These are phyloP conservation scores for Antedon bifida DNA, from an alignment of 35 echinoderm and acorn worm genomes.

Conservation along the genomic window DNA sequence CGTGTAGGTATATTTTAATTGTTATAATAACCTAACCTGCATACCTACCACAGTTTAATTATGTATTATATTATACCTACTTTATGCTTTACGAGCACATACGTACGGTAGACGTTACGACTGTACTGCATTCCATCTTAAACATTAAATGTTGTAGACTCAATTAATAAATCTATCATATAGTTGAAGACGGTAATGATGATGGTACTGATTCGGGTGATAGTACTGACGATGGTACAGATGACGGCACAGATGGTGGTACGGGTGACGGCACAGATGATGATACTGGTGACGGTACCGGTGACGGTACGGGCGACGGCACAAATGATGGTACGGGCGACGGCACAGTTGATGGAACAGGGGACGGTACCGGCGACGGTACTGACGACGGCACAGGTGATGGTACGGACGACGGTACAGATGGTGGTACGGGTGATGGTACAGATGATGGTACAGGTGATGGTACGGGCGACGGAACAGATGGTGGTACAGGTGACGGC, in stretches of 20 bases:
- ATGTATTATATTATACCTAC: too few relatives aligned
- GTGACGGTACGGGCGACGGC: background rate
- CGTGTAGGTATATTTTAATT: background rate
- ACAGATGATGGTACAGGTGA: background rate
- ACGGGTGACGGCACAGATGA: too few relatives aligned
- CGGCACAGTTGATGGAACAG: background rate
- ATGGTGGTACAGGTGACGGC: background rate
- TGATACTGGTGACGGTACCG: too few relatives aligned
- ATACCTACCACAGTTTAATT: too few relatives aligned
- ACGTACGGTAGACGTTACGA: too few relatives aligned
- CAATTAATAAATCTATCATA: too few relatives aligned
- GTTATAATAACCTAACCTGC: background rate
- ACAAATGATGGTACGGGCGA: background rate
- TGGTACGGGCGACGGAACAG: background rate
- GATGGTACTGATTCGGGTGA: background rate
- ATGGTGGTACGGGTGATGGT: slow-evolving; percentile 4
- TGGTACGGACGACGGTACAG: slow-evolving; percentile 4
- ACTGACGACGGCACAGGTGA: background rate
- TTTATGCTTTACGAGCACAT: too few relatives aligned
- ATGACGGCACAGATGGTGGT: background rate
- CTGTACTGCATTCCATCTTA: too few relatives aligned
- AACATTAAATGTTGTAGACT: too few relatives aligned
- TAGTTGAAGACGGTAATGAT: too few relatives aligned
- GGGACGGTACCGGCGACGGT: background rate
- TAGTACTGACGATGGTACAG: slow-evolving; percentile 1